phyloP scores from a whole-genome alignment of 2,888 invertebrate species.

The Meteorus cinctellus region DNA sequence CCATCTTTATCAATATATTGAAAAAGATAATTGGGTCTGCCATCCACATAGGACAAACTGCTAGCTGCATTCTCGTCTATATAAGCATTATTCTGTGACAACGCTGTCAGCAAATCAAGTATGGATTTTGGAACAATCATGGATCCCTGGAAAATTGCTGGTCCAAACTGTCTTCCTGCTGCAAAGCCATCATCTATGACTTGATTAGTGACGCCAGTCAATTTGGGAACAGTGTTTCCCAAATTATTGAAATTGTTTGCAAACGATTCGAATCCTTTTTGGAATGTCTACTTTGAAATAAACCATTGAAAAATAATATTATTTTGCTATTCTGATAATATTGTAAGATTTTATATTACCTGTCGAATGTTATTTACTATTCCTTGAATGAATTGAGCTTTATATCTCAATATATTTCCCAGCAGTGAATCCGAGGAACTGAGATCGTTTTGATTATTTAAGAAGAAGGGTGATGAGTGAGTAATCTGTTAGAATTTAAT shows the following conservation, averaged over 20 bases:
- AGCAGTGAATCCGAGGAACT: background rate
- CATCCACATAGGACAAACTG: background rate
- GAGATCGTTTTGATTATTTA: background rate
- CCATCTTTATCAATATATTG: background rate
- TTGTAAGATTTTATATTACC: background rate
- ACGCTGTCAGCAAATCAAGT: background rate
- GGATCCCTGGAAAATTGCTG: background rate
- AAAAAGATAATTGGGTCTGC: background rate
- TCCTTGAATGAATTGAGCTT: background rate
- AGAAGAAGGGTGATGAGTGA: background rate
- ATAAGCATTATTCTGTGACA: background rate
- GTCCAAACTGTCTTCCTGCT: background rate
- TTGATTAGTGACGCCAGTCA: background rate
- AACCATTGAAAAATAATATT: too few relatives aligned
- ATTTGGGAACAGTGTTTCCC: background rate
- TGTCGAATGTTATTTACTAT: background rate
- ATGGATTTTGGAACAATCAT: conserved; percentile 2
- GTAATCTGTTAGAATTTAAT: background rate
- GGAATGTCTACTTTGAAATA: background rate
- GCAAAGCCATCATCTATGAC: background rate
- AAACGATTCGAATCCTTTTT: background rate
- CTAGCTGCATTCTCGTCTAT: background rate
- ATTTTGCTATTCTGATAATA: too few relatives aligned
- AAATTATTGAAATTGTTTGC: background rate
- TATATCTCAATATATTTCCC: background rate